Base-by-base conservation (phyloP, 2,888 invertebrate genomes). In the Prosapia bicincta region DNA sequence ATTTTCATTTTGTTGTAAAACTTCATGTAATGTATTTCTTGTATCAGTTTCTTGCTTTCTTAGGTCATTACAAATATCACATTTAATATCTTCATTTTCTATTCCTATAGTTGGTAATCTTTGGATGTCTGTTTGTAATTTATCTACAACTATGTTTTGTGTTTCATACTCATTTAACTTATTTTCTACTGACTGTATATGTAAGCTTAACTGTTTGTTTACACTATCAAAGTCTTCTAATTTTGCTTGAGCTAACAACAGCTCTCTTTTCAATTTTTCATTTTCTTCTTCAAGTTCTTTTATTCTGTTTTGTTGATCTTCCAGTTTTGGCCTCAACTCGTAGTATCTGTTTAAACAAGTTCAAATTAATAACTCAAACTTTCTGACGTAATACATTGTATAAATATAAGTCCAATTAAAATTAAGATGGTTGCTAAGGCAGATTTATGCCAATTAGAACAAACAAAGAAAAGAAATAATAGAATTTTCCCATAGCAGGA, bases 261-360 rank as follows among this genome's bases (percentile, higher is more conserved):
- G 38, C 10, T 38, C 38, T 54, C 54, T 79, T 77, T 69, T 80
- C 78, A 72, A 20, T 13, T 54, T 54, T 54, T 54, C 54, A 54
- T 80, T 81, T 76, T 81, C 81, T 66, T 78, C 79, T 78, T 81
- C 81, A 26, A 82, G 75, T 68, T 80, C 79, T 71, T 80, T 80
- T 5, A 81, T 77, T 72, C 78, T 76, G 54, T 78, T 77, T 25
- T 78, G 71, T 13, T 80, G 78, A 73, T 78, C 80, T 77, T 82
- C 82, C 38, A 81, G 79, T 71, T 80, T 79, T 26, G 82, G 82
- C 78, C 81, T 81, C 67, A 82, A 71, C 69, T 79, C 80, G 69
- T 81, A 81, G 75, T 81, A 84, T 80, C 85, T 85, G 76, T 10
- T 79, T 69, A 43, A 30, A 67, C 54, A 76, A 6, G 30, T 30